Evolutionary conservation across 2,113 vertebrate genomes (phyloP).

Genomic region (Vicugna pacos): DNA sequence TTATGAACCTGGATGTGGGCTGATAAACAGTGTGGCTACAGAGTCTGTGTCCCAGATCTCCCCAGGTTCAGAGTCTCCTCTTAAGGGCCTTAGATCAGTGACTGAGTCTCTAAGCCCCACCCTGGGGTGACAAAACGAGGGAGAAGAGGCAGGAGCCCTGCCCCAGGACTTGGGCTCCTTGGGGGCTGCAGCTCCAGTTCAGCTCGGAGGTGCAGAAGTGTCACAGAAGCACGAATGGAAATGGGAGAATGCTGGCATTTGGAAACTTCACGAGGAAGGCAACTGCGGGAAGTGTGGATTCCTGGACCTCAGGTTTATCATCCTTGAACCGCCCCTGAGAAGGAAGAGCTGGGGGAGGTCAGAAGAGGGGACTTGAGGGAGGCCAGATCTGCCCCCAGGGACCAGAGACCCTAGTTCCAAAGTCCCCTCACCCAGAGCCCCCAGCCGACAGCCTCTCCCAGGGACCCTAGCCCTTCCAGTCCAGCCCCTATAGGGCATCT

Average conservation of each 20-base stretch:
- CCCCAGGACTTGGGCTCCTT: background rate
- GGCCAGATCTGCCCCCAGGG: too few relatives aligned
- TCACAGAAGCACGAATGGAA: background rate
- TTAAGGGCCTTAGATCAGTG: background rate
- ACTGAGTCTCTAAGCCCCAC: background rate
- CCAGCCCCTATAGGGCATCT: background rate
- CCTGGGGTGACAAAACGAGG: background rate
- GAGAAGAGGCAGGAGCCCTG: background rate
- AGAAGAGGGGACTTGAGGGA: background rate
- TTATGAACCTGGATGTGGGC: background rate
- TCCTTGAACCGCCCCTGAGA: background rate
- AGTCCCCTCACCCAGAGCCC: background rate
- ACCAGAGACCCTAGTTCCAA: background rate
- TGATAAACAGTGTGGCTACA: background rate
- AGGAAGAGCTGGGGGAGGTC: too few relatives aligned
- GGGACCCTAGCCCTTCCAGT: background rate
- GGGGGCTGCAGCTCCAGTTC: background rate
- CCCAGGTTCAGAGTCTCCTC: too few relatives aligned
- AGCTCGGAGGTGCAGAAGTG: background rate
- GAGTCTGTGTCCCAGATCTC: background rate
- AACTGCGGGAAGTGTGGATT: background rate
- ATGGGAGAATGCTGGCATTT: background rate
- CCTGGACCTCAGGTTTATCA: background rate
- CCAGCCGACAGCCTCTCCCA: too few relatives aligned
- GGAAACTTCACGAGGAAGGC: background rate